Evolutionary conservation across 92 coral and sea anemone genomes (phyloP), one percentile per base, ranked within the genome.

Genomic region (Phenganax subtilis): DNA sequence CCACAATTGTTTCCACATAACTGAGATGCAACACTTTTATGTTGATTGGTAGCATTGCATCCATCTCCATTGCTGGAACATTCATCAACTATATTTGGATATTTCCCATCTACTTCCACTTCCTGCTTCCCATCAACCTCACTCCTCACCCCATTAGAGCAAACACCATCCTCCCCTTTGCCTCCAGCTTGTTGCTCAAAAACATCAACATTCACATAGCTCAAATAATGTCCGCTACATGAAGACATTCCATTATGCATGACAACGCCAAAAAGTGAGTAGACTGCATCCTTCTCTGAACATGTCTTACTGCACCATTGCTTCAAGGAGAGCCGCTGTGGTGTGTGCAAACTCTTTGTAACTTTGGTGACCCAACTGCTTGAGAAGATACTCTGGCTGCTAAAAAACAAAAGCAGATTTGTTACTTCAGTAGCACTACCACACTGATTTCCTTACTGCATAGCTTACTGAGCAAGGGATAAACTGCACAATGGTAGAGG

Each of bases 241-340:
- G 99, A 96, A 0, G 97, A 87, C 96, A 96, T 92, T 17, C 99
- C 99, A 84, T 92, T 92, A 83, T 96, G 99, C 89, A 92, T 89
- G 29, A 96, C 99, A 67, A 96, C 91, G 9, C 99, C 99, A 87
- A 96, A 96, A 86, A 96, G 75, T 44, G 85, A 87, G 75, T 92
- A 96, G 1, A 82, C 86, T 12, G 88, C 90, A 69, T 81, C 64
- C 75, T 85, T 27, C n/a, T 66, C 25, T 6, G 80, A 75, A 53
- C 89, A 84, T n/a, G 90, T 73, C 61, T 92, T 57, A 57, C 96
- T 92, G 76, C 96, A 96, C 99, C 99, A 96, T 56, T 90, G 86
- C 75, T 88, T 85, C 72, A 96, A 70, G 4, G 92, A 88, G 60
- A 96, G 92, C 80, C 84, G 72, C 75, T 92, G 85, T 0, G 99